Conservation (phyloP, 23 tunicate genomes). For the Phallusia fumigata region DNA sequence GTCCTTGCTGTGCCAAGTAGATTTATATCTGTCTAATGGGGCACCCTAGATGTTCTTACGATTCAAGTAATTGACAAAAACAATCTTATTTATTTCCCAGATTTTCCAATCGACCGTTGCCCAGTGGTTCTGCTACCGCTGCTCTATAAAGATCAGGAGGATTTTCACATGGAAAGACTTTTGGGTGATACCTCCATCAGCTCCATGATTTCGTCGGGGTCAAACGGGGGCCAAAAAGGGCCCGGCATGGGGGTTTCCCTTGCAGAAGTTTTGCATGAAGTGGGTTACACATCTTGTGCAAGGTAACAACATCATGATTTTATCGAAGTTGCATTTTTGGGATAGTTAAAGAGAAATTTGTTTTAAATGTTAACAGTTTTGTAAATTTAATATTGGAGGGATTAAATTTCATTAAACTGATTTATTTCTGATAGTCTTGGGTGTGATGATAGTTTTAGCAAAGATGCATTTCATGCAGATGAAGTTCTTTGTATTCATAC, state of each 20-base stretch:
- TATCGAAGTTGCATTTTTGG: no score
- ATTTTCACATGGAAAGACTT: slow-evolving; percentile 67
- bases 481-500: neutral
- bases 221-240: slow-evolving; percentile 29
- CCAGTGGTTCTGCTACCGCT: slow-evolving; percentile 69
- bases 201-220: slow-evolving; percentile 27
- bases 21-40: no score
- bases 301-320: slow-evolving; percentile 41
- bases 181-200: slow-evolving; percentile 47
- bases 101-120: slow-evolving; percentile 68
- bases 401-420: no score
- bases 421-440: neutral
- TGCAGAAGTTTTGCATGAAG: slow-evolving; percentile 61
- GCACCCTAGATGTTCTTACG: no score
- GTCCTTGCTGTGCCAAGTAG: no score
- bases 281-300: slow-evolving; percentile 67
- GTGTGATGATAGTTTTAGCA: neutral
- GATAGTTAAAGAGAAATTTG: no score
- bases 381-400: no score
- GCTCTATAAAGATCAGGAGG: slow-evolving; percentile 55
- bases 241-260: slow-evolving; percentile 23
- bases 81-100: slow-evolving; percentile 16
- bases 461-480: neutral
- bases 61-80: no score
- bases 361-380: neutral